Percentiles rank a stretch among this genome's conserved stretches.
Conservation (phyloP, 2,113 vertebrate species). For the Piprites chloris region DNA sequence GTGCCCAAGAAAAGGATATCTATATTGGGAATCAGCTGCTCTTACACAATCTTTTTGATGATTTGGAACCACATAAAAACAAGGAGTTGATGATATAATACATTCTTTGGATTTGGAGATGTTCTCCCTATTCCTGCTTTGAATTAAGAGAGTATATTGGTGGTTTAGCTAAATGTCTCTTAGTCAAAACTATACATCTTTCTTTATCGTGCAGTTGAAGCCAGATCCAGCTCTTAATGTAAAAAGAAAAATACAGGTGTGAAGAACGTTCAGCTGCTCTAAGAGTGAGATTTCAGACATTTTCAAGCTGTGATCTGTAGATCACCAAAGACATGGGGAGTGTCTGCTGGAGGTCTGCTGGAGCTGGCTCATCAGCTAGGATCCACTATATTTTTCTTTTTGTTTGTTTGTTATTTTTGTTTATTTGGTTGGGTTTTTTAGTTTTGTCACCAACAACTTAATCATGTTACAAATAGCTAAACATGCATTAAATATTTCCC, state of each 20-base stretch:
- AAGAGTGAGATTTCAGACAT: background rate
- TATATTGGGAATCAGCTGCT: constrained; percentile 25
- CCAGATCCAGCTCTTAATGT: background rate
- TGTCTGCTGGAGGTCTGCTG: background rate
- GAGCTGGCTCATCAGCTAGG: background rate
- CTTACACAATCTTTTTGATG: constrained; percentile 46
- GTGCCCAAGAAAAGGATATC: constrained; percentile 38
- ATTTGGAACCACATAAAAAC: constrained; percentile 65
- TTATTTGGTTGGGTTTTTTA: background rate
- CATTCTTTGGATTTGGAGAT: constrained; percentile 52
- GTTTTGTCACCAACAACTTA: background rate
- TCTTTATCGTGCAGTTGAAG: background rate
- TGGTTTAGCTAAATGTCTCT: constrained; percentile 32
- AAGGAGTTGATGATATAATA: background rate
- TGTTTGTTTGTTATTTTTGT: background rate
- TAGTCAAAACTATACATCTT: background rate
- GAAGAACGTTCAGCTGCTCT: background rate
- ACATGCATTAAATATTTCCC: constrained; percentile 18
- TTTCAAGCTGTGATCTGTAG: background rate
- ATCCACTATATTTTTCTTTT: background rate
- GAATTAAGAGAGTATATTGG: constrained; percentile 22
- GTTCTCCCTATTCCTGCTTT: constrained; percentile 28
- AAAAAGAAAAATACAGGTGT: constrained; percentile 2
- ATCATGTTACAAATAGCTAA: constrained; percentile 39
- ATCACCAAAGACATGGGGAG: background rate